Evolutionary conservation across 2,113 vertebrate genomes (phyloP), one percentile per base, ranked within the genome.

Genomic region (Ranitomeya variabilis): DNA sequence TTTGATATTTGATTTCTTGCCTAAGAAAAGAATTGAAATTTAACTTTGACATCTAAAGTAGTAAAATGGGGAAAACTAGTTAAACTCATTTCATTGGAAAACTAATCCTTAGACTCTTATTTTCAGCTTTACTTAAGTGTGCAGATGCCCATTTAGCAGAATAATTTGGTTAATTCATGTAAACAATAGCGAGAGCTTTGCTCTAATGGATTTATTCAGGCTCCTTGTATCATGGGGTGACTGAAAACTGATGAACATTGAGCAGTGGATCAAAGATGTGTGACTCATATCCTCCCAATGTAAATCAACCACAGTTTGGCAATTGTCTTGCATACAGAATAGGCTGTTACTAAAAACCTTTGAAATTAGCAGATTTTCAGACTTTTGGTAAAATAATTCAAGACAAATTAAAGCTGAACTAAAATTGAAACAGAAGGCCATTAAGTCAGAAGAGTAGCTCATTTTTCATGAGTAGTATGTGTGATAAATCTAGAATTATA

Each of bases 241-340:
- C 14, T 64, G n/a, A 85, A 80, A 66, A 26, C 76, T 87, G 45
- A 87, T 31, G 77, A 55, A 52, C 74, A 80, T 78, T 55, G 59
- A 21, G 21, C 37, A 80, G 77, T 80, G 86, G 62, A 80, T 59
- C 21, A 26, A 87, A 86, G 73, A 86, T 62, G 45, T 57, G 51
- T 87, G 86, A 87, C 76, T 87, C 86, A 87, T 87, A 69, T 87
- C 86, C 86, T 87, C 74, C 77, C n/a, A 55, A 66, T 69, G 77
- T 87, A 87, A 87, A 87, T 80, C 77, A 87, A 62, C 7, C 52
- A 67, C 19, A 57, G 31, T 55, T 57, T 87, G 86, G 86, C 86
- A 87, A 87, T 23, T 23, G 2, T 52, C 71, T 71, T 87, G 77
- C 62, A 77, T 80, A 52, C 86, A 69, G 23, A 64, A 79, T 86